Evolutionary conservation across 2,888 invertebrate species (phyloP).

Genomic region (Blastobasis adustella): DNA sequence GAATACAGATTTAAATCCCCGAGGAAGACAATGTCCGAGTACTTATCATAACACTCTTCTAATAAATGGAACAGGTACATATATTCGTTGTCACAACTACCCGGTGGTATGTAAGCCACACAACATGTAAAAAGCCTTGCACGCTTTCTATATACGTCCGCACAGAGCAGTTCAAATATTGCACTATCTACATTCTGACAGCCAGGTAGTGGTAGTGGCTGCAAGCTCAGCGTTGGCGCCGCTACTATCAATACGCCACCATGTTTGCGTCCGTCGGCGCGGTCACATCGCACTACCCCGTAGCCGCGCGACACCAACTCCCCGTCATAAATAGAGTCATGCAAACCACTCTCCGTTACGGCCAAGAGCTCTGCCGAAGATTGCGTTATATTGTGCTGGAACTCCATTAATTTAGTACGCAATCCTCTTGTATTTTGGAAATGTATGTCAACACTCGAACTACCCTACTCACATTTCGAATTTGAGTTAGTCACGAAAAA

Average conservation of each 20-base stretch:
- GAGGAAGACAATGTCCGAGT: slow-evolving; percentile 4
- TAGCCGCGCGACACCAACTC: slow-evolving; percentile 12
- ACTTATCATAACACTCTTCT: neutral
- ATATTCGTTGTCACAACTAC: slow-evolving; percentile 1
- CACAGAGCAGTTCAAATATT: neutral
- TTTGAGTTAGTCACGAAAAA: neutral
- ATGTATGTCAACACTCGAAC: neutral
- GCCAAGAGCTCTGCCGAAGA: neutral
- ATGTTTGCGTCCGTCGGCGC: slow-evolving; percentile 12
- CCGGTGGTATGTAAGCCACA: neutral
- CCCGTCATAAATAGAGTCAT: slow-evolving; percentile 6
- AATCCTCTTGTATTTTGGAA: slow-evolving; percentile 1
- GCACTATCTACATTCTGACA: neutral
- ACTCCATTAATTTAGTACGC: neutral
- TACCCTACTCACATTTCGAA: neutral
- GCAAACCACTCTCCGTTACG: neutral
- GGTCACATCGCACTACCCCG: slow-evolving; percentile 7
- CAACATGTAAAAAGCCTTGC: neutral
- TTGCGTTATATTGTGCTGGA: neutral
- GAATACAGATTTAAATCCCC: slow-evolving; percentile 14
- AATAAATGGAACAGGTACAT: neutral
- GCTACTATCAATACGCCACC: slow-evolving; percentile 9
- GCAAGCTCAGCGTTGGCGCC: slow-evolving; percentile 4
- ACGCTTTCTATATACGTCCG: neutral
- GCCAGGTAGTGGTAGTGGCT: neutral